Evolutionary conservation across 2,888 invertebrate species (phyloP).

Genomic region (Acanthococcus lagerstroemiae): DNA sequence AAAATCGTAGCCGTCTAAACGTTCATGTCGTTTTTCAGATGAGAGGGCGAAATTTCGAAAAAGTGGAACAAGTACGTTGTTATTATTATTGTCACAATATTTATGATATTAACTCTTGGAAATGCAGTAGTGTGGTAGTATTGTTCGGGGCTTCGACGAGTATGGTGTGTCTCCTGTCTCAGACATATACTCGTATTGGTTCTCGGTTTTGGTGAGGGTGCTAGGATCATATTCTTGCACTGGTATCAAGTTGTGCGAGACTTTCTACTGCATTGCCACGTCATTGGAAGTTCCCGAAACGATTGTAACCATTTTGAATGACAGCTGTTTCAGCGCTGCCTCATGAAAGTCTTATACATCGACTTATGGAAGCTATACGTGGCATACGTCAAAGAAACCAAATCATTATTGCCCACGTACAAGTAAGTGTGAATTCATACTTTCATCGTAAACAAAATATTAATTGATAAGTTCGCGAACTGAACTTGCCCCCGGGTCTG

Average conservation of each 20-base stretch:
- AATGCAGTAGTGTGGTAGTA: too few relatives aligned
- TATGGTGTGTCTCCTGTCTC: too few relatives aligned
- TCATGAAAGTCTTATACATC: conserved; percentile 97
- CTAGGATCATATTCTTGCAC: not conserved
- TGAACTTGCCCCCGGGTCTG: too few relatives aligned
- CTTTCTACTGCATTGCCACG: too few relatives aligned
- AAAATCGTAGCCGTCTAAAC: not conserved
- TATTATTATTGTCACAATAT: too few relatives aligned
- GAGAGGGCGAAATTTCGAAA: conserved; percentile 93
- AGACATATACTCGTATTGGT: too few relatives aligned
- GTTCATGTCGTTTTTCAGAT: conserved; percentile 53
- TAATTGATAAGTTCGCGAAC: not conserved
- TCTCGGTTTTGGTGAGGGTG: not conserved
- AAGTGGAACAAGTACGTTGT: conserved; percentile 96
- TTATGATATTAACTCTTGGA: too few relatives aligned
- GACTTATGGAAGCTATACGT: conserved; percentile 98
- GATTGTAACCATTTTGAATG: conserved; percentile 8
- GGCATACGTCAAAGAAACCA: conserved; percentile 95
- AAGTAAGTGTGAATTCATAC: conserved; percentile 57
- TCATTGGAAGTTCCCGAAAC: not conserved
- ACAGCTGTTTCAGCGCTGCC: conserved; percentile 91
- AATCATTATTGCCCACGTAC: conserved; percentile 81
- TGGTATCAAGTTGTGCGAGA: too few relatives aligned
- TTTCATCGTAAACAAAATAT: too few relatives aligned
- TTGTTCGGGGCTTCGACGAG: too few relatives aligned